Conservation (phyloP, 2,113 vertebrate species). For the Uria lomvia region DNA sequence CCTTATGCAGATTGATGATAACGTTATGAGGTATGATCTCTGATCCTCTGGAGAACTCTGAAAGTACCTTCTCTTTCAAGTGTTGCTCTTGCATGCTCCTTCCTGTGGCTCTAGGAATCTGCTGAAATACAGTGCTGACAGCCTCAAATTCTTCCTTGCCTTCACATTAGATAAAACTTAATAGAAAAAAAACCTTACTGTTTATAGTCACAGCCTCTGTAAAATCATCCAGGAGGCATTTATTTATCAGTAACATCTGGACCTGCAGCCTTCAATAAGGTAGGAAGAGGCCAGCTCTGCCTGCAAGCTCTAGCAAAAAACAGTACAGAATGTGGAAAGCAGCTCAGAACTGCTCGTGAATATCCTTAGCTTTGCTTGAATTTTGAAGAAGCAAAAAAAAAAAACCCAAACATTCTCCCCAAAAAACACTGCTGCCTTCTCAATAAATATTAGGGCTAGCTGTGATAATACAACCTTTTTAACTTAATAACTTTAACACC, state of each 20-base stretch:
- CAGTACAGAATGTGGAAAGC: background rate
- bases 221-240: background rate
- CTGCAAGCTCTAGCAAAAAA: background rate
- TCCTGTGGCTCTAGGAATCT: background rate
- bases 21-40: conserved; percentile 88
- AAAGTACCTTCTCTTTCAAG: background rate
- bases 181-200: background rate
- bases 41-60: background rate
- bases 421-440: background rate
- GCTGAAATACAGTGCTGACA: background rate
- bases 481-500: background rate
- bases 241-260: background rate
- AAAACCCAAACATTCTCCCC: too few relatives aligned
- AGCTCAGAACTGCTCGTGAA: background rate
- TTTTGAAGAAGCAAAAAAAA: background rate
- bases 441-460: background rate
- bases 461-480: background rate
- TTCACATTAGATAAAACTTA: background rate
- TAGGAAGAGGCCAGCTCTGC: background rate
- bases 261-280: background rate
- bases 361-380: background rate
- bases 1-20: conserved; percentile 97
- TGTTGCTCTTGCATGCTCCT: background rate
- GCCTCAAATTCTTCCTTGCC: background rate
- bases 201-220: background rate